Percentiles rank a stretch among this genome's conserved stretches.
Conservation (phyloP, 64 coral and sea anemone genomes). For the Stichodactyla helianthus region DNA sequence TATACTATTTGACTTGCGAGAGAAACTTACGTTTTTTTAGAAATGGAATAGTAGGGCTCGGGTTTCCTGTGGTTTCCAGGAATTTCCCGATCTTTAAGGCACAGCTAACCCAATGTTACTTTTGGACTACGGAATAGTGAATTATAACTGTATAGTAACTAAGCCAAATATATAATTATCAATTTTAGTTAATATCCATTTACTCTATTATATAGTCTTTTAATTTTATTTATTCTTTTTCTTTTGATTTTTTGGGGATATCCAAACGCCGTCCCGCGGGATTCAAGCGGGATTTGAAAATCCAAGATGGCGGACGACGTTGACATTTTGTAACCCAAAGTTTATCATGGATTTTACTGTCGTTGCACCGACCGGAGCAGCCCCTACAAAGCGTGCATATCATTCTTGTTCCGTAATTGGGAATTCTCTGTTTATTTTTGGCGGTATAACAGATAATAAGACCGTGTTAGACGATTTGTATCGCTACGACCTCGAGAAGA, state of each 20-base stretch:
- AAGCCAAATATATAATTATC: too few relatives aligned
- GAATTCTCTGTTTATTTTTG: conserved; percentile 69
- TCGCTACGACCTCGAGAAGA: conserved; percentile 48
- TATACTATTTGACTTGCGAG: too few relatives aligned
- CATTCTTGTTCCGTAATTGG: conserved; percentile 80
- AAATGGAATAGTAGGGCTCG: too few relatives aligned
- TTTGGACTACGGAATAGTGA: too few relatives aligned
- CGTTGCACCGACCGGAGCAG: conserved; percentile 13
- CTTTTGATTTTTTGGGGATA: neutral
- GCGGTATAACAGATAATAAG: conserved; percentile 76
- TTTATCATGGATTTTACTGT: conserved; percentile 46
- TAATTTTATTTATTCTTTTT: neutral
- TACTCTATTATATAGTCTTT: too few relatives aligned
- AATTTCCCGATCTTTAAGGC: too few relatives aligned
- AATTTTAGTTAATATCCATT: too few relatives aligned
- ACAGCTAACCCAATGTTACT: too few relatives aligned
- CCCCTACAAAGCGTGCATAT: conserved; percentile 63
- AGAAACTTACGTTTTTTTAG: too few relatives aligned
- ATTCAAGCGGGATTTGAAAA: neutral
- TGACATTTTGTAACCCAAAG: neutral
- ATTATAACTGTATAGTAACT: too few relatives aligned
- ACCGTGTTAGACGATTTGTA: conserved; percentile 58
- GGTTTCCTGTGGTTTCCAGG: too few relatives aligned
- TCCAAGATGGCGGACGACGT: conserved; percentile 57
- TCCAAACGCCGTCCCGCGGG: neutral